These are phyloP conservation scores for Hydrolagus colliei DNA, from an alignment of 2,797 vertebrate species.

Conservation along the genomic window DNA sequence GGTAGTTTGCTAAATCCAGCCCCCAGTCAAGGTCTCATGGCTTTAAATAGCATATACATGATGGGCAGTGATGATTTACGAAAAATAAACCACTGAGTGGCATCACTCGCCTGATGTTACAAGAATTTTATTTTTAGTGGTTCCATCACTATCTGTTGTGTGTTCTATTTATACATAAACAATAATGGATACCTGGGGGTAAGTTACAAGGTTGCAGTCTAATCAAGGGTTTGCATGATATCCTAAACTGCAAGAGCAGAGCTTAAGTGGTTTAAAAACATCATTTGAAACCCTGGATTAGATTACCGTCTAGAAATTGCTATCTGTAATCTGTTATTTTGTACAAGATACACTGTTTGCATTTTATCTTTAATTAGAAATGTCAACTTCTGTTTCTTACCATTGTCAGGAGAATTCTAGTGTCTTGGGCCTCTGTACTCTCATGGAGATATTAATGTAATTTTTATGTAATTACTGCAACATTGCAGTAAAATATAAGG, in stretches of 20 bases:
- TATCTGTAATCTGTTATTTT: background rate
- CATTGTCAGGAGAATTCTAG: background rate
- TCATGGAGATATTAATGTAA: background rate
- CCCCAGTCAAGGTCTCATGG: background rate
- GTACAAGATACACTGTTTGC: constrained; percentile 3
- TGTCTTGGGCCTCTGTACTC: background rate
- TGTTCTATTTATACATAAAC: constrained; percentile 26
- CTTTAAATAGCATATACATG: background rate
- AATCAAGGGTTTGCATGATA: constrained; percentile 15
- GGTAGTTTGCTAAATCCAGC: constrained; percentile 12
- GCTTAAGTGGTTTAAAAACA: constrained; percentile 28
- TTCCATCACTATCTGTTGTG: constrained; percentile 19
- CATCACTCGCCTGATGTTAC: background rate
- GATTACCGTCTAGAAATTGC: constrained; percentile 17
- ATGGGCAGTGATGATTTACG: constrained; percentile 5
- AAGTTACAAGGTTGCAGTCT: constrained; percentile 28
- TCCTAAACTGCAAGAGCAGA: constrained; percentile 20
- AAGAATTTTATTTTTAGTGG: constrained; percentile 28
- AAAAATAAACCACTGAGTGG: constrained; percentile 19
- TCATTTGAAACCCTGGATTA: constrained; percentile 24
- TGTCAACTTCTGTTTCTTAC: background rate
- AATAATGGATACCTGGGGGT: constrained; percentile 28
- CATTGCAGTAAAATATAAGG: background rate
- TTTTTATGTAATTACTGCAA: background rate
- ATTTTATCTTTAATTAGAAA: background rate